Evolutionary conservation across 1,140 invertebrate genomes (phyloP).

Genomic region (Elymnias hypermnestra): DNA sequence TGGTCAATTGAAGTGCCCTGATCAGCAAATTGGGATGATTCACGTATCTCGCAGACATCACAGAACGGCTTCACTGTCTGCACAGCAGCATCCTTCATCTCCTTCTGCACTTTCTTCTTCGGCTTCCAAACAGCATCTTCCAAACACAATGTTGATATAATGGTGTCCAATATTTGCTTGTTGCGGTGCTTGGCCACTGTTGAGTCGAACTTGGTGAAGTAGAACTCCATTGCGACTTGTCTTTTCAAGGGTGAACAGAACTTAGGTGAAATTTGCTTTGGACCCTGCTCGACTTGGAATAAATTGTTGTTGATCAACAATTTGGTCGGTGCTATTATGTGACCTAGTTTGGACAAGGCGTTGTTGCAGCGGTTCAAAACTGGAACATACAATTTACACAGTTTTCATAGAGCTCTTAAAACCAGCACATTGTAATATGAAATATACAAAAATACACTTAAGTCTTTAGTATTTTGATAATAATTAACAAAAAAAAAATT

Average conservation of each 20-base stretch:
- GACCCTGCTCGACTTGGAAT: constrained; percentile 21
- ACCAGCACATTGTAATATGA: no score
- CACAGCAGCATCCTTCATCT: constrained; percentile 49
- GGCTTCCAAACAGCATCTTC: constrained; percentile 39
- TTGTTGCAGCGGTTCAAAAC: constrained; percentile 56
- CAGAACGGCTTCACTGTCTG: constrained; percentile 56
- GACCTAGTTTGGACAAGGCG: constrained; percentile 43
- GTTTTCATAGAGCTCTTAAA: no score
- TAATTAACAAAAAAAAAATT: no score
- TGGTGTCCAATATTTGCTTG: constrained; percentile 49
- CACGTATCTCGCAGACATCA: constrained; percentile 58
- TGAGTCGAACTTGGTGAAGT: constrained; percentile 41
- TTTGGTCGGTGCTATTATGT: constrained; percentile 43
- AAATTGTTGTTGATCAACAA: constrained; percentile 42
- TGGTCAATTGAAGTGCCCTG: constrained; percentile 35
- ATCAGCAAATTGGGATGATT: constrained; percentile 30
- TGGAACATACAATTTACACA: no score
- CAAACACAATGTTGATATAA: constrained; percentile 43
- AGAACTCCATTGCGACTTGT: constrained; percentile 43
- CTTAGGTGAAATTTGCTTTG: constrained; percentile 38
- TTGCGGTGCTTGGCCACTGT: constrained; percentile 35
- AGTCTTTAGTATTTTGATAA: no score
- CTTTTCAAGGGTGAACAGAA: constrained; percentile 66
- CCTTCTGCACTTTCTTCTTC: constrained; percentile 36
- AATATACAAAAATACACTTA: no score